Percentiles rank a stretch among this genome's conserved stretches.
Conservation (phyloP, 2,113 vertebrate species). For the Scomber colias region DNA sequence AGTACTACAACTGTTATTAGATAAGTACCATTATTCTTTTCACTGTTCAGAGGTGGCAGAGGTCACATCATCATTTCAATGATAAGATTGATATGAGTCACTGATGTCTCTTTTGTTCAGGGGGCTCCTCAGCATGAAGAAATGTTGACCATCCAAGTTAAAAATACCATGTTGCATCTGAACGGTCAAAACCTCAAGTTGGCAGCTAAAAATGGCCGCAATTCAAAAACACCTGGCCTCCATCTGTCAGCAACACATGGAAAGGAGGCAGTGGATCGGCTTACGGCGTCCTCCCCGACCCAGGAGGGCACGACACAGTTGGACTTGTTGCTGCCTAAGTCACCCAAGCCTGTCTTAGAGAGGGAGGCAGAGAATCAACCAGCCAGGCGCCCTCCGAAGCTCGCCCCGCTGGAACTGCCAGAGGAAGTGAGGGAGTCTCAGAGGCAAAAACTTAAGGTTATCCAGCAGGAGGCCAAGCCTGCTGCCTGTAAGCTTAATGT, state of each 20-base stretch:
- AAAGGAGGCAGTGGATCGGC: conserved; percentile 48
- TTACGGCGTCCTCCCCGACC: conserved; percentile 40
- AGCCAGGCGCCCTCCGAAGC: conserved; percentile 79
- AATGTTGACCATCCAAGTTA: conserved; percentile 67
- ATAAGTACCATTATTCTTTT: background rate
- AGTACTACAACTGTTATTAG: background rate
- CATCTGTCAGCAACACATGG: conserved; percentile 74
- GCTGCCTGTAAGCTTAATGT: conserved; percentile 57
- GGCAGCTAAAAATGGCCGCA: conserved; percentile 72
- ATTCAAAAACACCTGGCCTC: conserved; percentile 75
- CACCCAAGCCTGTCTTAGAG: conserved; percentile 39
- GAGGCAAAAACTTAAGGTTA: conserved; percentile 79
- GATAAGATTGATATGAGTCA: background rate
- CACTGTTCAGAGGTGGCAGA: background rate
- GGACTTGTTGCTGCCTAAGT: conserved; percentile 42
- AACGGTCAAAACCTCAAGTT: conserved; percentile 76
- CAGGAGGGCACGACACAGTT: conserved; percentile 46
- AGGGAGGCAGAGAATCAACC: conserved; percentile 59
- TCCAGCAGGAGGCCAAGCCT: conserved; percentile 74
- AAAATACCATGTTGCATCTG: conserved; percentile 79
- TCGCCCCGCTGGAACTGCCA: conserved; percentile 85
- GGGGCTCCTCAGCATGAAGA: conserved; percentile 61
- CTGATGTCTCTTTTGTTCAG: conserved; percentile 69
- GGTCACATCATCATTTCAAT: background rate
- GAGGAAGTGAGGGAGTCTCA: conserved; percentile 84